These are phyloP conservation scores for Tapirus indicus DNA, from an alignment of 2,797 vertebrate species.

Conservation along the genomic window DNA sequence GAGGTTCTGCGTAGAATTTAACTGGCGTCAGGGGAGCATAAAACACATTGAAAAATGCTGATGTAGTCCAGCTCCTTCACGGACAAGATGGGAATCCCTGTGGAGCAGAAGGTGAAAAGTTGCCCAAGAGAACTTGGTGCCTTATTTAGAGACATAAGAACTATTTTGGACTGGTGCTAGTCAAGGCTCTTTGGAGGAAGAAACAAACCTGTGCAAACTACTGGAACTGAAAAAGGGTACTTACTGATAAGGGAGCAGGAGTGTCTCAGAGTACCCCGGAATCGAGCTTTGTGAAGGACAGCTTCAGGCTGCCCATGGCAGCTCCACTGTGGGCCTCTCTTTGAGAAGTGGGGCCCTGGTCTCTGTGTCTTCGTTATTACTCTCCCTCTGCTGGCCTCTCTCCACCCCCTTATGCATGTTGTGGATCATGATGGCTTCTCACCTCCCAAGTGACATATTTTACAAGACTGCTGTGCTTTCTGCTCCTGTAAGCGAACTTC, in stretches of 20 bases:
- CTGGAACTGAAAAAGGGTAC: background rate
- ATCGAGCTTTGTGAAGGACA: background rate
- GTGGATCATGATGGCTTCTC: background rate
- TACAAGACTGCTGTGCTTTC: background rate
- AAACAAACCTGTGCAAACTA: background rate
- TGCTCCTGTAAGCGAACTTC: background rate
- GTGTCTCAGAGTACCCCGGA: background rate
- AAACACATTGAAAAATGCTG: background rate
- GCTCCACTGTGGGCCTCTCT: background rate
- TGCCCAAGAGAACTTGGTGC: background rate
- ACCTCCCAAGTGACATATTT: background rate
- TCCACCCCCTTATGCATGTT: background rate
- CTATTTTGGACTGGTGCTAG: background rate
- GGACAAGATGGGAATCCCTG: background rate
- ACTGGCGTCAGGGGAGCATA: background rate
- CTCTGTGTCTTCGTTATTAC: background rate
- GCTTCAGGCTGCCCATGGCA: background rate
- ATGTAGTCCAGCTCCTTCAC: background rate
- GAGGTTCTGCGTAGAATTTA: background rate
- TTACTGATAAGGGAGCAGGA: background rate
- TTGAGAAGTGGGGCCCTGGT: background rate
- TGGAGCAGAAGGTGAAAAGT: background rate
- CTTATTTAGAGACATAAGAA: background rate
- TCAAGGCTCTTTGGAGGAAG: conserved; percentile 18
- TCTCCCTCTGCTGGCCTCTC: background rate